Evolutionary conservation across 2,888 invertebrate genomes (phyloP).

Genomic region (Diarsia rubi): DNA sequence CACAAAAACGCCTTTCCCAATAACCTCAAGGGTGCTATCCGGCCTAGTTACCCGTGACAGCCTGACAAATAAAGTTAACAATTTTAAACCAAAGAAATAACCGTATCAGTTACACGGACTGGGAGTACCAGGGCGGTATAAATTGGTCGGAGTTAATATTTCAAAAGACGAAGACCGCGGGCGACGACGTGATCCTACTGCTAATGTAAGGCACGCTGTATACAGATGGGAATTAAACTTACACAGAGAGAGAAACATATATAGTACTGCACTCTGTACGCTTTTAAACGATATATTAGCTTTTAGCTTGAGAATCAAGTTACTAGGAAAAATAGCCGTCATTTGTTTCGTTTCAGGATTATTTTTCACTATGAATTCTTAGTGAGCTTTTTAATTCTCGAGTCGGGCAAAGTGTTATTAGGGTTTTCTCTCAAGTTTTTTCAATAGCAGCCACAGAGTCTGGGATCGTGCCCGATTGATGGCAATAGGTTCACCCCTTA

Average conservation of each 20-base stretch:
- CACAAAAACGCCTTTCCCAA: background rate
- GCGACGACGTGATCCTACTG: conserved; percentile 63
- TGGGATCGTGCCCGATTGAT: no score
- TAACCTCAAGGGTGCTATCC: background rate
- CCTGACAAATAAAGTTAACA: conserved; percentile 47
- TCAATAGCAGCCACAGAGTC: no score
- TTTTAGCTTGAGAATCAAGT: conserved; percentile 13
- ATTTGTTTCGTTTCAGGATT: background rate
- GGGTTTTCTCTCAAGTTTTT: no score
- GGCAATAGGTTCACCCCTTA: no score
- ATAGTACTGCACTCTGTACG: conserved; percentile 48
- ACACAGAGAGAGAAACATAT: conserved; percentile 27
- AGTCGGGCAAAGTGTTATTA: no score
- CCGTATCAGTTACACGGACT: conserved; percentile 58
- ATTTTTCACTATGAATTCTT: background rate
- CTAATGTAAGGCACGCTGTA: conserved; percentile 53
- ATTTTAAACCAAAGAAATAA: conserved; percentile 55
- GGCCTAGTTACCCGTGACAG: conserved; percentile 19
- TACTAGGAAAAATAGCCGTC: conserved; percentile 11
- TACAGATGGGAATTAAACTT: conserved; percentile 59
- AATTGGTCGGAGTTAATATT: conserved; percentile 68
- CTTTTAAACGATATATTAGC: conserved; percentile 46
- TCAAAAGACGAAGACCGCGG: conserved; percentile 66
- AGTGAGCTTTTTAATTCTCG: no score
- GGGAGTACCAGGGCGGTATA: conserved; percentile 58